Base-by-base conservation (phyloP, 2,797 vertebrate genomes). In the Darevskia nairensis region DNA sequence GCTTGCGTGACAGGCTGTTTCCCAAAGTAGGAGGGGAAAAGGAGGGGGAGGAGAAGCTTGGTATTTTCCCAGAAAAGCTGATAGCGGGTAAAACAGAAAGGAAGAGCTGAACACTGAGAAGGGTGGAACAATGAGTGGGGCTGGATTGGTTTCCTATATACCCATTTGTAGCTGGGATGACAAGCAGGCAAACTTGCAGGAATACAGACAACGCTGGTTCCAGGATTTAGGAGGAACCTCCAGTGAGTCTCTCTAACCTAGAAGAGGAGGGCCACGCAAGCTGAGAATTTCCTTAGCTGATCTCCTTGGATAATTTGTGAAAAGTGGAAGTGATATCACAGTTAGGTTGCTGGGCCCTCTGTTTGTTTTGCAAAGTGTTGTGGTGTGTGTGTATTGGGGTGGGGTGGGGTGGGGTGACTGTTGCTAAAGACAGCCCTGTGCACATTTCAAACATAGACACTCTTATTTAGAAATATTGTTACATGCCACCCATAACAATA, bases 391-490 rank as follows among this genome's bases (percentile, higher is more conserved):
- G 29, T 27, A 69, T 55, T 55, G 50, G 50, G 50, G 50, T 55
- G 50, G 50, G 11, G 41, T 66, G 39, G 39, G 39, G 4, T 1
- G 39, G 27, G 69, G 27, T 71, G 69, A 13, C 69, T 71, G 29
- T 71, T 71, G n/a, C 2, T 71, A 71, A 71, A 5, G 69, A 71
- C 10, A 69, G n/a, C n/a, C 41, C 17, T 6, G 32, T 50, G n/a
- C 25, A 6, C 25, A 78, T 89, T 90, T 94, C 78, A 85, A 46
- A 35, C 80, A 32, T 44, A 87, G 59, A 1, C 17, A 77, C 83
- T 82, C 15, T 27, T 41, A 81, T 85, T 78, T 55, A 10, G 55
- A 27, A 27, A 35, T 17, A 35, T 27, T 79, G 61, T 77, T 64
- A 91, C 35, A 84, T 75, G 39, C 29, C 13, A 55, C 13, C 50